Conservation (phyloP, 2,113 vertebrate species). For the Symphodus melops region DNA sequence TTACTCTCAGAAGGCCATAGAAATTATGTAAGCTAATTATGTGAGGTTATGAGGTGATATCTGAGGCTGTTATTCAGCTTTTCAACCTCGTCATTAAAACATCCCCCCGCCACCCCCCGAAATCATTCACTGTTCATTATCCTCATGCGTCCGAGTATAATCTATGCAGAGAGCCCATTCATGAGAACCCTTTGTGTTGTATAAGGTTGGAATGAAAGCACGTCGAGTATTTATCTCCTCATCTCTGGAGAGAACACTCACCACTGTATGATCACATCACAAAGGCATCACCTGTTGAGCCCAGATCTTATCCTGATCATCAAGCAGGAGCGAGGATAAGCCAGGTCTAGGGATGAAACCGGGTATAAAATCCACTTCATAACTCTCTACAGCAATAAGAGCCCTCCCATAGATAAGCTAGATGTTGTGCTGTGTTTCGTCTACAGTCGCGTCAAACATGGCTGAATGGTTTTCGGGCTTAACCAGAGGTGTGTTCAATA, state of each 20-base stretch:
- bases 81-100: background rate
- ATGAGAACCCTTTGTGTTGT: slow-evolving; percentile 8
- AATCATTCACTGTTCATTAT: slow-evolving; percentile 8
- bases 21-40: background rate
- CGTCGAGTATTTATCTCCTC: slow-evolving; percentile 24
- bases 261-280: background rate
- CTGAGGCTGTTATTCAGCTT: background rate
- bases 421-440: slow-evolving; percentile 54
- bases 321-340: slow-evolving; percentile 47
- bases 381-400: slow-evolving; percentile 79
- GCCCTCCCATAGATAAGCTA: slow-evolving; percentile 75
- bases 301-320: slow-evolving; percentile 25
- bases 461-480: slow-evolving; percentile 61
- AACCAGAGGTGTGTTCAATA: slow-evolving; percentile 71
- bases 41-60: background rate
- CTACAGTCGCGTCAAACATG: slow-evolving; percentile 30
- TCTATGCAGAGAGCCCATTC: slow-evolving; percentile 54
- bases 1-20: background rate
- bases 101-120: background rate
- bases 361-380: slow-evolving; percentile 57
- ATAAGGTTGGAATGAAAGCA: slow-evolving; percentile 38
- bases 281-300: background rate
- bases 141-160: slow-evolving; percentile 22
- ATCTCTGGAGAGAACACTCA: background rate
- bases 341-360: slow-evolving; percentile 51